Percentiles rank a stretch among this genome's conserved stretches.
Evolutionary conservation across 35 echinoderm and acorn worm genomes (phyloP).

Genomic region (Amphiura filiformis): DNA sequence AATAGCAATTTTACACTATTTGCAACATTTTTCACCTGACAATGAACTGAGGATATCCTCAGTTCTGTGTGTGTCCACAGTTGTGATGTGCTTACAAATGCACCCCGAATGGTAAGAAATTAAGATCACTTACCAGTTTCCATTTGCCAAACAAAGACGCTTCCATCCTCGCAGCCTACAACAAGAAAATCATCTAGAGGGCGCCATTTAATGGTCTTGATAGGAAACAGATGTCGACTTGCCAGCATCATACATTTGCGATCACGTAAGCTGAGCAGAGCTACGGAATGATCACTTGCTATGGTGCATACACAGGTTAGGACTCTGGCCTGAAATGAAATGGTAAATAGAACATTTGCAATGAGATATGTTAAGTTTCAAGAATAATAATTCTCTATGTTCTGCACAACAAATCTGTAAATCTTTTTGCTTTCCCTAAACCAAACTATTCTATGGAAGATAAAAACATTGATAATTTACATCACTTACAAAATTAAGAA

Average conservation of each 20-base stretch:
- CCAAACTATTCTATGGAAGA: too few relatives aligned
- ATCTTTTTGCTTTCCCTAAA: neutral
- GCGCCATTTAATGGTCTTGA: slow-evolving; percentile 89
- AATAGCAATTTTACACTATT: too few relatives aligned
- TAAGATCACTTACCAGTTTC: slow-evolving; percentile 99
- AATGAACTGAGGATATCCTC: too few relatives aligned
- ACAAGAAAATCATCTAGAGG: slow-evolving; percentile 92
- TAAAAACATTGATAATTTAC: too few relatives aligned
- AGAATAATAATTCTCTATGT: neutral
- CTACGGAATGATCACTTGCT: slow-evolving; percentile 96
- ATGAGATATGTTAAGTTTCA: neutral
- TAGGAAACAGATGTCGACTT: slow-evolving; percentile 93
- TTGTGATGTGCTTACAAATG: too few relatives aligned
- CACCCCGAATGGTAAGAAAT: too few relatives aligned
- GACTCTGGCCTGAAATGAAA: slow-evolving; percentile 75
- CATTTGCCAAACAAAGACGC: slow-evolving; percentile 99
- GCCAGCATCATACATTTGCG: slow-evolving; percentile 95
- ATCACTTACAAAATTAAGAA: too few relatives aligned
- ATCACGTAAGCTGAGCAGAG: slow-evolving; percentile 88
- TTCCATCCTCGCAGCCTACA: slow-evolving; percentile 84
- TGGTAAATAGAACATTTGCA: neutral
- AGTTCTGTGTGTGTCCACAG: too few relatives aligned
- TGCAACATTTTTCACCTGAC: too few relatives aligned
- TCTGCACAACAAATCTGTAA: neutral
- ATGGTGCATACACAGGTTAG: slow-evolving; percentile 85